phyloP scores from a whole-genome alignment of 2,113 vertebrate genomes.

The Limnothrissa miodon region DNA sequence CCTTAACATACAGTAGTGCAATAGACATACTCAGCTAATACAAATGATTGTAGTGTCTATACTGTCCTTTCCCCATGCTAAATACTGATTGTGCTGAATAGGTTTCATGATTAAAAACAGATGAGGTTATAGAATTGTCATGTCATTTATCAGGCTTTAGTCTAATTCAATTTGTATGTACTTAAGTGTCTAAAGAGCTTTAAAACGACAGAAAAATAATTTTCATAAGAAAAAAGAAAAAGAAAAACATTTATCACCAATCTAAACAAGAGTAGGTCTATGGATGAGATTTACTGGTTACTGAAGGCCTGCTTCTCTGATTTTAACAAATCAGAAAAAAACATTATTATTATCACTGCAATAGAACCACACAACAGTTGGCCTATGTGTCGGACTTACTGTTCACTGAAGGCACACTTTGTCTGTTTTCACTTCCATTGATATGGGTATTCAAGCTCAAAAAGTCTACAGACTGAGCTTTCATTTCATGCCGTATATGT shows the following conservation, averaged over 20 bases:
- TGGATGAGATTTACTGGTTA: too few species aligned
- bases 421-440: neutral
- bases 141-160: too few species aligned
- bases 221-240: too few species aligned
- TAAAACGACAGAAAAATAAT: neutral
- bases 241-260: too few species aligned
- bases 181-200: neutral
- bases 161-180: neutral
- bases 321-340: neutral
- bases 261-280: too few species aligned
- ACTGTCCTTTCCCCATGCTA: too few species aligned
- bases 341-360: neutral
- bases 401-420: neutral
- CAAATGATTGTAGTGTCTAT: too few species aligned
- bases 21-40: too few species aligned
- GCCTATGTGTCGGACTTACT: neutral
- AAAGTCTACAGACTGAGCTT: constrained; percentile 38
- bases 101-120: neutral
- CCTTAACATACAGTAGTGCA: too few species aligned
- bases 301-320: too few species aligned
- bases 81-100: neutral
- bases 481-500: constrained; percentile 56
- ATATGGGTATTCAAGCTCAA: neutral
- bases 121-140: neutral
- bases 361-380: neutral